phyloP scores from a whole-genome alignment of 2,113 vertebrate genomes.

The Axis porcinus region DNA sequence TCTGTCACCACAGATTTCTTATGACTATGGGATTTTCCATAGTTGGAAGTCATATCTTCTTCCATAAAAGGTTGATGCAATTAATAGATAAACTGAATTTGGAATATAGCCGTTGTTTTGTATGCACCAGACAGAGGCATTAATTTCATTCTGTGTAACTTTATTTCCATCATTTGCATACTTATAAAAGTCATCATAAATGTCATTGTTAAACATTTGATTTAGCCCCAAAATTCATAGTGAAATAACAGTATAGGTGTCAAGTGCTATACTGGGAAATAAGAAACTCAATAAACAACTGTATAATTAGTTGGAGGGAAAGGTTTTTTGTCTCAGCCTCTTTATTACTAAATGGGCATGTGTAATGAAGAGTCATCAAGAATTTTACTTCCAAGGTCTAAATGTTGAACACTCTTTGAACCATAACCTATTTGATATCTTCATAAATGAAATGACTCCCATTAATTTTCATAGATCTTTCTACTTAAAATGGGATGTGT shows the following conservation, averaged over 20 bases:
- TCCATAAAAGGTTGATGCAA: neutral
- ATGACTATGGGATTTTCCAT: neutral
- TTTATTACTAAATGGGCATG: neutral
- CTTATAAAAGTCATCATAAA: neutral
- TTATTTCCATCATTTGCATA: neutral
- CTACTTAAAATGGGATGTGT: neutral
- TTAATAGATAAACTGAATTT: neutral
- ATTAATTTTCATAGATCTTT: constrained; percentile 7
- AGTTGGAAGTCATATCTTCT: neutral
- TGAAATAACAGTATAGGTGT: neutral
- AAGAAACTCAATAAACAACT: neutral
- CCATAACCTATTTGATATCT: neutral
- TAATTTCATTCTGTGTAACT: neutral
- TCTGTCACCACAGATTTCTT: neutral
- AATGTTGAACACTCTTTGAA: neutral
- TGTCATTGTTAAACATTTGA: neutral
- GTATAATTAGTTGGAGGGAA: neutral
- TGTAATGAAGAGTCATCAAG: neutral
- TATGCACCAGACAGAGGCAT: neutral
- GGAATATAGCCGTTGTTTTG: neutral
- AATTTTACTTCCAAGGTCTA: neutral
- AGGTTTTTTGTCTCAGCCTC: neutral
- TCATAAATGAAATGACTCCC: neutral
- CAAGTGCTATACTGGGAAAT: neutral
- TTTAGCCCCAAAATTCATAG: neutral